phyloP scores from a whole-genome alignment of 2,113 vertebrate genomes.

The Mobula birostris region DNA sequence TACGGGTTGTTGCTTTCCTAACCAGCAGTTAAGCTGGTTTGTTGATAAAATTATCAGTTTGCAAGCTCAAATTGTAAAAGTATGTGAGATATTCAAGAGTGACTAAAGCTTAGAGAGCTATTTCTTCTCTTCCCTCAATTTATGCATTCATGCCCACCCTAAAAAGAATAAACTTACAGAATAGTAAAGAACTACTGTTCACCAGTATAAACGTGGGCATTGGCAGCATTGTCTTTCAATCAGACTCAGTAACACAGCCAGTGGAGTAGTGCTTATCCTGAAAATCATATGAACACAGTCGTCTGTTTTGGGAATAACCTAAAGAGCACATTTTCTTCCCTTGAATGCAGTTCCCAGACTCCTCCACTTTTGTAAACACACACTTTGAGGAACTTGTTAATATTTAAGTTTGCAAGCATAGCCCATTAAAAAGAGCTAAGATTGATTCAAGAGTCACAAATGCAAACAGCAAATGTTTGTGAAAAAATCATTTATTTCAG shows the following conservation, averaged over 20 bases:
- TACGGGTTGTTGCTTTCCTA: not conserved
- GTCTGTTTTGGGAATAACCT: not conserved
- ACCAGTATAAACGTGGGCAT: not conserved
- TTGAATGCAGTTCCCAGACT: not conserved
- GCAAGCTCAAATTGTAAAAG: not conserved
- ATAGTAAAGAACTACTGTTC: not conserved
- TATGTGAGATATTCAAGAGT: not conserved
- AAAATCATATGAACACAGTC: not conserved
- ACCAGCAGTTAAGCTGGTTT: not conserved
- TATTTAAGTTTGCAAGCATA: not conserved
- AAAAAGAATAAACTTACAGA: not conserved
- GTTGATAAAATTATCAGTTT: not conserved
- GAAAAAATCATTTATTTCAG: not conserved
- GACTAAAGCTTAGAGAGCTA: not conserved
- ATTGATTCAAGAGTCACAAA: not conserved
- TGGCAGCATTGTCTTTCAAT: not conserved
- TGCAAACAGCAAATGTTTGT: not conserved
- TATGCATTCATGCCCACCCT: not conserved
- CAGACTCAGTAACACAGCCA: not conserved
- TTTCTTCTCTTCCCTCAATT: not conserved
- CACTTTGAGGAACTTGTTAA: not conserved
- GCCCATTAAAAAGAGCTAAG: not conserved
- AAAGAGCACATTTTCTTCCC: not conserved
- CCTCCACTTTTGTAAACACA: not conserved
- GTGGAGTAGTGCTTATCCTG: not conserved